Conservation (phyloP, 2,113 vertebrate species). For the Lucifuga dentata region DNA sequence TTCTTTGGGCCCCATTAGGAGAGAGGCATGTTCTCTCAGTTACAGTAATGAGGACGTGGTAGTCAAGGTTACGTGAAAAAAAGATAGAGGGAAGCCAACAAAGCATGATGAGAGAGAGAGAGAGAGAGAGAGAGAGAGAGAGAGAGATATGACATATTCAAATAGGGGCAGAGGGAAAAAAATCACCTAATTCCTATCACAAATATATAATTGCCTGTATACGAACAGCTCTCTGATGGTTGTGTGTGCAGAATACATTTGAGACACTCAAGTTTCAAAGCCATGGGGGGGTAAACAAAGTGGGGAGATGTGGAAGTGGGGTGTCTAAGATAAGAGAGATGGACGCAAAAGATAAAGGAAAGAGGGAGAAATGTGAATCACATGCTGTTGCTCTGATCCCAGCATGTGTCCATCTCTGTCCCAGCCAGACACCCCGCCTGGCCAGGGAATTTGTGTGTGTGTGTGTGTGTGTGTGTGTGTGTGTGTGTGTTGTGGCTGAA, state of each 20-base stretch:
- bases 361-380: conserved; percentile 60
- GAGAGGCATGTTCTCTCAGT: conserved; percentile 62
- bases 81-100: conserved; percentile 22
- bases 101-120: conserved; percentile 14
- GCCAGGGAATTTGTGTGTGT: conserved; percentile 52
- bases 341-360: conserved; percentile 32
- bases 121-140: conserved; percentile 12
- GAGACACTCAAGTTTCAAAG: conserved; percentile 64
- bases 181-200: conserved; percentile 44
- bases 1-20: conserved; percentile 70
- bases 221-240: conserved; percentile 45
- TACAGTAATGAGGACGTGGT: conserved; percentile 71
- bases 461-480: conserved; percentile 22
- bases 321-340: conserved; percentile 46
- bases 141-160: conserved; percentile 1
- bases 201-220: conserved; percentile 63
- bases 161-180: neutral
- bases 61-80: conserved; percentile 56
- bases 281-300: conserved; percentile 47
- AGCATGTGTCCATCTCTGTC: conserved; percentile 71
- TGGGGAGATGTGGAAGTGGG: conserved; percentile 38
- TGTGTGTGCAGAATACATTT: conserved; percentile 70
- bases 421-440: conserved; percentile 66
- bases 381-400: conserved; percentile 68
- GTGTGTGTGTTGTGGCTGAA: conserved; percentile 18